Evolutionary conservation across 1,140 invertebrate genomes (phyloP).

Genomic region (Ips nitidus): DNA sequence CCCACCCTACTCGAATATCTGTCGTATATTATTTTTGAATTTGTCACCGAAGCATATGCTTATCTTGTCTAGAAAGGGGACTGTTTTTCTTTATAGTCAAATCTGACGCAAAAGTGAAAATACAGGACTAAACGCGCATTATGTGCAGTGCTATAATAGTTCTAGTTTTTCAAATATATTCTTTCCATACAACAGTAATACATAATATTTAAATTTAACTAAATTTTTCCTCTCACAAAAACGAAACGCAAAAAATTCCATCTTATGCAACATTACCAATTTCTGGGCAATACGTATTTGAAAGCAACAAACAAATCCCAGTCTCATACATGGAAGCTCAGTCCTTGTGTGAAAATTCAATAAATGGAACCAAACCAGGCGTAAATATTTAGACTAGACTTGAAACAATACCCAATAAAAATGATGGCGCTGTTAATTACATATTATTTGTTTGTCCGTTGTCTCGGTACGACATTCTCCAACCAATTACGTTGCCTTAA

Average conservation of each 20-base stretch:
- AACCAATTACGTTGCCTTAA: slow-evolving; percentile 25
- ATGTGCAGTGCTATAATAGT: too few species aligned
- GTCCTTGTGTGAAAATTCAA: slow-evolving; percentile 27
- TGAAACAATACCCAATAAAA: slow-evolving; percentile 31
- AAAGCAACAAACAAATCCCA: neutral
- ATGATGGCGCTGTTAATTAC: slow-evolving; percentile 33
- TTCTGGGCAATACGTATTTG: neutral
- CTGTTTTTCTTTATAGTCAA: too few species aligned
- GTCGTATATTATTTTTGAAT: slow-evolving; percentile 48
- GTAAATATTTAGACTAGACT: slow-evolving; percentile 31
- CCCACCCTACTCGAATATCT: slow-evolving; percentile 4
- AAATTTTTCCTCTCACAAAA: too few species aligned
- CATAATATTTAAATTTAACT: too few species aligned
- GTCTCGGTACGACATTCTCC: slow-evolving; percentile 18
- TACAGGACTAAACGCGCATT: too few species aligned
- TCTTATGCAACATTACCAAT: neutral
- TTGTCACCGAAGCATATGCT: slow-evolving; percentile 42
- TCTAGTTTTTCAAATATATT: too few species aligned
- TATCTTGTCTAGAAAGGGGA: neutral
- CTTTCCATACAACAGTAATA: too few species aligned
- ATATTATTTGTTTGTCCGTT: slow-evolving; percentile 32
- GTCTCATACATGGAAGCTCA: slow-evolving; percentile 9
- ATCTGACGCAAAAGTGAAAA: too few species aligned
- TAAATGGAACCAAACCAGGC: slow-evolving; percentile 20
- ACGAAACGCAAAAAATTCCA: neutral